Evolutionary conservation across 1,140 invertebrate genomes (phyloP), one percentile per base, ranked within the genome.

Genomic region (Sinonovacula constricta): DNA sequence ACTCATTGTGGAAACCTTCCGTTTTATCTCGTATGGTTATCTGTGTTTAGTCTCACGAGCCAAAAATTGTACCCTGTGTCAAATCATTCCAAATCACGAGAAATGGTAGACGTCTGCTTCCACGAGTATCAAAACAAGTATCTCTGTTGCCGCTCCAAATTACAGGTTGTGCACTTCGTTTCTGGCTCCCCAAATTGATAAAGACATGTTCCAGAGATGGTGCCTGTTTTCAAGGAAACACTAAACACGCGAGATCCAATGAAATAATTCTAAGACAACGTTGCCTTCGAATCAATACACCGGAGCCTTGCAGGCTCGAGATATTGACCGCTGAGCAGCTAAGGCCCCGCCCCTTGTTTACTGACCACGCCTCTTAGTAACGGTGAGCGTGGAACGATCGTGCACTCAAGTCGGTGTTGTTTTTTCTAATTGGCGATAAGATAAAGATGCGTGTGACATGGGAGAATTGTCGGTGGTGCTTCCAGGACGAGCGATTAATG

Each of bases 31-130:
- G 39, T 56, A 51, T 31, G 45, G 62, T 76, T 76, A 76, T 76
- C 72, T 76, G 72, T 76, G 72, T 76, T 76, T 76, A 76, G 72
- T 76, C 72, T 76, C 72, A 76, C 57, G 67, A 66, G 36, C 72
- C 62, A 54, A 34, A 39, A 67, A 59, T 76, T 39, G 72, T 39
- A 74, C 62, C 45, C 72, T 76, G 72, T 33, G 45, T 76, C 72
- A 76, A 66, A 76, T 76, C 72, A 76, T 67, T 56, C 49, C 72
- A 33, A 34, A 66, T 54, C 63, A 67, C 72, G 65, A 60, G 33
- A 76, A 59, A 63, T 36, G 24, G 34, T 54, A 65, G 56, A 54
- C 39, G 72, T 76, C 72, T 76, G 62, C 28, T 67, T 65, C 63
- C 49, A 53, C 36, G 39, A 66, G 72, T 76, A 76, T 76, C 72